Base-by-base conservation (phyloP, 2,888 invertebrate species). In the Andrena hattorfiana region DNA sequence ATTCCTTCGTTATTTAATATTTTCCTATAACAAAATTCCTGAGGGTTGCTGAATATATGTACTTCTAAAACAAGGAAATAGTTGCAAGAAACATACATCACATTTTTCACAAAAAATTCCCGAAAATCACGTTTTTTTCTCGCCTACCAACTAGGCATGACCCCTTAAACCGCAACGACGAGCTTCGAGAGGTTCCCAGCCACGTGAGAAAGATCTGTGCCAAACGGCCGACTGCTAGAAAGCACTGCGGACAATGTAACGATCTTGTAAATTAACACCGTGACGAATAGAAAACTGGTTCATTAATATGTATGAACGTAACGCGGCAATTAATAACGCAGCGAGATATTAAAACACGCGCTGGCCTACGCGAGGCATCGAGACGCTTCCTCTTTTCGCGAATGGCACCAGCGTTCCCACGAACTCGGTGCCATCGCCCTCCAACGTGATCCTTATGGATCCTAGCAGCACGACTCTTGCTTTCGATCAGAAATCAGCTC, bases 221-320 rank as follows among this genome's bases (percentile, higher is more conserved):
- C 76, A 77, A 63, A 63, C 35, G 26, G 5, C 42, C 32, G 16
- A 35, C 62, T 13, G 28, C 59, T 49, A 64, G 77, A 73, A 77
- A 81, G 71, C 80, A 77, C 67, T 48, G 23, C 56, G 69, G 54
- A 80, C 80, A 80, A 80, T 76, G 70, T 80, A 66, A 63, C 71
- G 76, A 54, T 56, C 69, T 73, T 51, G 64, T 72, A 68, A 81
- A 77, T 77, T 77, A 77, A 77, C 72, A 77, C 48, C 81, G 81
- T 81, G 81, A 81, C 81, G 77, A 72, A 54, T 72, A 77, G 77
- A 70, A 67, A 81, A 81, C 77, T 51, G 56, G 64, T 68, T 59
- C 77, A 73, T 69, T 81, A 76, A 76, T 71, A 77, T 81, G 67
- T 77, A 81, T 81, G 72, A 81, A 77, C 63, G 68, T 77, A 64